Evolutionary conservation across 1,140 invertebrate species (phyloP), one percentile per base, ranked within the genome.

Genomic region (Drosophila nikananu): DNA sequence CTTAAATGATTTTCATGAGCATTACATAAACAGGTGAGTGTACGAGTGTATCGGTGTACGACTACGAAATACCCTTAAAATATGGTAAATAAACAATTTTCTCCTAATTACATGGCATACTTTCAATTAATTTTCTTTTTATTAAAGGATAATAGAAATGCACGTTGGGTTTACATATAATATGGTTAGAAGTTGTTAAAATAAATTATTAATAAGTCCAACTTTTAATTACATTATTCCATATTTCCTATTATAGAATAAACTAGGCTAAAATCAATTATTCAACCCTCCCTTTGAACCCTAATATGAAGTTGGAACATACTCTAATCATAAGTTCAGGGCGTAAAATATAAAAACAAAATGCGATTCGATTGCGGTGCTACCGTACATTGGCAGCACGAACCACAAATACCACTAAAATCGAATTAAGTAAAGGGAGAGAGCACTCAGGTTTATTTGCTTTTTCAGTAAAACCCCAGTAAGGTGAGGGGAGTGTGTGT

Each of bases 11-110:
- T 86, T 86, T 79, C 64, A 68, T 75, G 74, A 52, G 66, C 68
- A 81, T 86, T 81, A 84, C 82, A 84, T 86, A 86, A 86, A 84
- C 76, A 76, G 39, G 62, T 78, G 80, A 86, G 71, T 83, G 44
- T 3, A 60, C 32, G 7, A 15, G 8, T 10, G n/a, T 10, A 61
- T 61, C n/a, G 30, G 51, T 48, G 0, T 19, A 23, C 74, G 60
- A 79, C 75, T 63, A 58, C 7, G 12, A 30, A 19, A 23, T 71
- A 71, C 67, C 32, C 19, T 23, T 37, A 32, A 9, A 8, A 37
- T n/a, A 12, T 23, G 5, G 21, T 6, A 15, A n/a, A 23, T 9
- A 9, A 7, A 23, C 12, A 27, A 17, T 12, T 10, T 12, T n/a
- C 17, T n/a, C n/a, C 8, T 2, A 19, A 1, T 21, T 46, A 46